These are phyloP conservation scores for Eolophus roseicapilla DNA, from an alignment of 2,113 vertebrate genomes.

Conservation along the genomic window DNA sequence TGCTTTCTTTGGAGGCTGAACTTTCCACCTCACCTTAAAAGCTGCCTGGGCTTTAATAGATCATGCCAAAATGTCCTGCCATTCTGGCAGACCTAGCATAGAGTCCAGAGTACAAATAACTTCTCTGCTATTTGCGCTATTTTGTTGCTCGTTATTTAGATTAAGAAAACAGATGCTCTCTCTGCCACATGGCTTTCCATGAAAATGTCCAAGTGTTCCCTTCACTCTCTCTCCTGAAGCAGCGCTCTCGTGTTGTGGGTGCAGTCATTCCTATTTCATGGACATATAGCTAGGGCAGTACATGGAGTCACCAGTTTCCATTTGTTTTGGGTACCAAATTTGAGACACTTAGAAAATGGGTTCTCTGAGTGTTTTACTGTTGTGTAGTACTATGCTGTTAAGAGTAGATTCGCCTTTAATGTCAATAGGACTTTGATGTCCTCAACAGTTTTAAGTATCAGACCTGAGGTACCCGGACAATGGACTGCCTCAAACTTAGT, in stretches of 20 bases:
- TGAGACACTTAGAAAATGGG: neutral
- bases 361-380: neutral
- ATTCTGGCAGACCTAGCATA: neutral
- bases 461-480: neutral
- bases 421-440: neutral
- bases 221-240: neutral
- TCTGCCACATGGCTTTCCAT: neutral
- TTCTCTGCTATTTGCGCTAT: neutral
- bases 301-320: neutral
- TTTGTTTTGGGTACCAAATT: neutral
- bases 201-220: neutral
- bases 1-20: neutral
- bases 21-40: conserved; percentile 16
- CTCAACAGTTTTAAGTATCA: neutral
- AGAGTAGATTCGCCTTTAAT: neutral
- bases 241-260: neutral
- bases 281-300: accelerated
- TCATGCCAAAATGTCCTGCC: neutral
- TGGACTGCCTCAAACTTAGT: neutral
- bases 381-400: accelerated
- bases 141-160: neutral
- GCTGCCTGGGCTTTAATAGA: neutral
- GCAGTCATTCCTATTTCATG: neutral
- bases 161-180: neutral
- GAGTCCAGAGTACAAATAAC: neutral